Evolutionary conservation across 2,113 vertebrate species (phyloP).

Genomic region (Chiloscyllium plagiosum): DNA sequence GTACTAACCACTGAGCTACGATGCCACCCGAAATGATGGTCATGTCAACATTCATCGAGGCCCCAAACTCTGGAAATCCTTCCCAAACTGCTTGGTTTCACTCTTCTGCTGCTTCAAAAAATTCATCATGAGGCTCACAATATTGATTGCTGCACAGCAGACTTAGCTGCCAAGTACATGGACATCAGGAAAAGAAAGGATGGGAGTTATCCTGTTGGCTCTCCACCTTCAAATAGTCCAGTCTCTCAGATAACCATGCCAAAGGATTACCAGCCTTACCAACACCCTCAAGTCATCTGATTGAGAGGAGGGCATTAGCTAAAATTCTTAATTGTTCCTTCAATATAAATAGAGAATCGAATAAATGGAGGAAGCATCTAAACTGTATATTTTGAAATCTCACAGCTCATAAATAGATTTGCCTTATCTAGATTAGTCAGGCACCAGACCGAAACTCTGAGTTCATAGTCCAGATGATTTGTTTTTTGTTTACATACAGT

Average conservation of each 20-base stretch:
- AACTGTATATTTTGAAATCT: not conserved
- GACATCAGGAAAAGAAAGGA: not conserved
- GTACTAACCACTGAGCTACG: too few species aligned
- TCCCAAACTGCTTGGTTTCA: not conserved
- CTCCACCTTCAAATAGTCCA: not conserved
- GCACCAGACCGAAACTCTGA: not conserved
- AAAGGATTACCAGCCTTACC: not conserved
- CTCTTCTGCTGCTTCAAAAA: not conserved
- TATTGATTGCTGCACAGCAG: not conserved
- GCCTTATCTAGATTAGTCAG: not conserved
- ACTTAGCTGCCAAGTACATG: not conserved
- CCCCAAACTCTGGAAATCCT: not conserved
- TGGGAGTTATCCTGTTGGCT: not conserved
- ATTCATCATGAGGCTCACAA: not conserved
- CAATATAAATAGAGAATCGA: not conserved
- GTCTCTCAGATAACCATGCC: not conserved
- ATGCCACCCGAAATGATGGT: not conserved
- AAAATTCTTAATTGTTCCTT: not conserved
- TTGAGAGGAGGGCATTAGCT: not conserved
- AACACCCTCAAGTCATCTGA: not conserved
- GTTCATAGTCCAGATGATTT: not conserved
- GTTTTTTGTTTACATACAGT: not conserved
- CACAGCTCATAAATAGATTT: not conserved
- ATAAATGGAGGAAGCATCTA: not conserved
- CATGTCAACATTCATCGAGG: not conserved